phyloP scores from a whole-genome alignment of 2,797 vertebrate species.

The Neosilurus hyrtlii region DNA sequence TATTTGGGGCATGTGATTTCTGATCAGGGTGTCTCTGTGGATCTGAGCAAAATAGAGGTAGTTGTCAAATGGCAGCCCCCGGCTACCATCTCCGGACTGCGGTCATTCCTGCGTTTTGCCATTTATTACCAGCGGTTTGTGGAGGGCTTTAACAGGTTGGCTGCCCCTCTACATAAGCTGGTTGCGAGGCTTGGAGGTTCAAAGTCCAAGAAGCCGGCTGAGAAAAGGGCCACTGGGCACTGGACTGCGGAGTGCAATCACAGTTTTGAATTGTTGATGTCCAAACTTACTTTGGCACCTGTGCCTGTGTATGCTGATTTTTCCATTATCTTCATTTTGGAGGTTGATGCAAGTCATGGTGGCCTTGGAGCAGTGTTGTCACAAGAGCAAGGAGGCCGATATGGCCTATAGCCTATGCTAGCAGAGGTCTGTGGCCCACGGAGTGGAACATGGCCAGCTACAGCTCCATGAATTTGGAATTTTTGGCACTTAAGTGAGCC shows the following conservation, averaged over 20 bases:
- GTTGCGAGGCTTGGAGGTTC: not conserved
- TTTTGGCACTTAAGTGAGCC: slow-evolving; percentile 17
- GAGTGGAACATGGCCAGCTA: not conserved
- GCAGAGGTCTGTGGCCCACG: not conserved
- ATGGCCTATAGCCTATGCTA: not conserved
- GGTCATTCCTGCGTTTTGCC: not conserved
- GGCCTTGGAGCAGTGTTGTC: not conserved
- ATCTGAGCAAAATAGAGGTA: too few species aligned
- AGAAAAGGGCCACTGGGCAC: not conserved
- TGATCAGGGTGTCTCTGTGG: too few species aligned
- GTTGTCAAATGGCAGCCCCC: too few species aligned
- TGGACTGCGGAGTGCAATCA: not conserved
- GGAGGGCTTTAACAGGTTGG: slow-evolving; percentile 15
- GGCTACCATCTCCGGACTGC: too few species aligned
- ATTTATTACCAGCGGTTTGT: not conserved
- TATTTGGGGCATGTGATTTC: too few species aligned
- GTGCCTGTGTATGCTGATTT: not conserved
- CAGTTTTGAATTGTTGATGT: not conserved
- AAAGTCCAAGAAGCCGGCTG: not conserved
- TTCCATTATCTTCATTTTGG: not conserved
- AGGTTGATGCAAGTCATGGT: not conserved
- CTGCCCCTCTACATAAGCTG: not conserved
- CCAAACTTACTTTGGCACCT: not conserved
- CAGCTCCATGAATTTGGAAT: slow-evolving; percentile 21
- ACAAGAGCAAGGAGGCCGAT: not conserved